Percentiles rank a stretch among this genome's conserved stretches.
Conservation (phyloP, 2,888 invertebrate genomes). For the Lissocephala sabroskyi region DNA sequence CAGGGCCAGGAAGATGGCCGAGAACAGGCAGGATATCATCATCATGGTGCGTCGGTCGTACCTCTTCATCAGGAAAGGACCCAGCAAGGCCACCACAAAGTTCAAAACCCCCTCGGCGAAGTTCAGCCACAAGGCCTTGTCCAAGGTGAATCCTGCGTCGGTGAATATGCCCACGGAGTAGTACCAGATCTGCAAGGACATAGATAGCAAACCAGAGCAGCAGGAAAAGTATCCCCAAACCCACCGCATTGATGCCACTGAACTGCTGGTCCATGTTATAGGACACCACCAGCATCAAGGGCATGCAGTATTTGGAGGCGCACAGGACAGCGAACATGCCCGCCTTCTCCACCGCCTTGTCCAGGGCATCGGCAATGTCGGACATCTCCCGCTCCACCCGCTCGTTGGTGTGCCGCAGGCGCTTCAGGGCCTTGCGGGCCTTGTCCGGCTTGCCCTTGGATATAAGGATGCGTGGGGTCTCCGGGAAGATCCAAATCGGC, state of each 20-base stretch:
- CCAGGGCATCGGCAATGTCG: constrained; percentile 75
- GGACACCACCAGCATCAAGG: constrained; percentile 82
- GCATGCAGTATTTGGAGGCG: constrained; percentile 77
- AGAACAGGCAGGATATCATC: constrained; percentile 77
- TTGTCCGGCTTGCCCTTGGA: constrained; percentile 77
- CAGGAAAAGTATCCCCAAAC: constrained; percentile 49
- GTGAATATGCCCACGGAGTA: constrained; percentile 85
- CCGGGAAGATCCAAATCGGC: constrained; percentile 81
- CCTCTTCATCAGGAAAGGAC: constrained; percentile 78
- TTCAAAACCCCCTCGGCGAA: constrained; percentile 83
- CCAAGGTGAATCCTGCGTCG: constrained; percentile 77
- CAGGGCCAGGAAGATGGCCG: constrained; percentile 76
- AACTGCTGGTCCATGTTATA: constrained; percentile 87
- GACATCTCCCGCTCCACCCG: background rate
- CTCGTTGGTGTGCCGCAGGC: constrained; percentile 36
- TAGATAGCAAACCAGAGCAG: background rate
- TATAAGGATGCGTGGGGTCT: constrained; percentile 89
- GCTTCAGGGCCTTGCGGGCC: constrained; percentile 71
- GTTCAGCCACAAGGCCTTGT: constrained; percentile 79
- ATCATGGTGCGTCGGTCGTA: constrained; percentile 80
- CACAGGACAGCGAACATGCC: constrained; percentile 77
- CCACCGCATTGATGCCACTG: constrained; percentile 90
- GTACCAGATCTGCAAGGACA: constrained; percentile 78
- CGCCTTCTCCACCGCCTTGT: constrained; percentile 72
- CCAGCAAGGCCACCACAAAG: constrained; percentile 77